Evolutionary conservation across 2,888 invertebrate species (phyloP), one percentile per base, ranked within the genome.

Genomic region (Drosophila greeni): DNA sequence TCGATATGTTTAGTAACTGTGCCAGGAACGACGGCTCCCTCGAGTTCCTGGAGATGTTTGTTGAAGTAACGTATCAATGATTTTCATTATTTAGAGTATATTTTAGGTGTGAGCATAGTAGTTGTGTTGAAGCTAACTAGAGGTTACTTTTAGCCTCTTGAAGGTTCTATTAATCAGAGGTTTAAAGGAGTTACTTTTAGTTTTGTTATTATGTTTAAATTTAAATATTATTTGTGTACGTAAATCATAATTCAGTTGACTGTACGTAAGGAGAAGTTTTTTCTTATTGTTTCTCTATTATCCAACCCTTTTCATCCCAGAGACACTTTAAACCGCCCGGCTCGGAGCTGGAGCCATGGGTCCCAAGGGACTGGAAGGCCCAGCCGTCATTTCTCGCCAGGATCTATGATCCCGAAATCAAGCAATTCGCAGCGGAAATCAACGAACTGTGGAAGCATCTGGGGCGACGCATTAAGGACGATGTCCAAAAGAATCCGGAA

Each of bases 371-470:
- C 29, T 83, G 75, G 68, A 66, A 78, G 5, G 7, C n/a, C 2
- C 70, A 66, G 8, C 84, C 78, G 0, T 29, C 29, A 0, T 83
- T 95, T 85, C 89, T 97, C 5, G 88, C 91, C 24, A 89, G 90
- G 6, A 94, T 98, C 66, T 90, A 90, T 31, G 96, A 97, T 86
- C 90, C 91, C 0, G 88, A 90, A 0, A 91, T 95, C 14, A 91
- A 91, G 72, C 87, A 91, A 39, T 97, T 96, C 93, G 96, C 92
- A 0, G 87, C 89, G 0, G 91, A 92, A 3, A 89, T 95, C 68
- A 94, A 95, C 88, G 86, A 87, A 0, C 89, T 95, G 14, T 95
- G 95, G 95, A 92, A 93, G 80, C 89, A 90, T 26, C 89, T 96
- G 2, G 94, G 95, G 1, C 91, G 94, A 68, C 93, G 94, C 89